phyloP scores from a whole-genome alignment of 2,888 invertebrate species.

The Ganaspis brasiliensis region DNA sequence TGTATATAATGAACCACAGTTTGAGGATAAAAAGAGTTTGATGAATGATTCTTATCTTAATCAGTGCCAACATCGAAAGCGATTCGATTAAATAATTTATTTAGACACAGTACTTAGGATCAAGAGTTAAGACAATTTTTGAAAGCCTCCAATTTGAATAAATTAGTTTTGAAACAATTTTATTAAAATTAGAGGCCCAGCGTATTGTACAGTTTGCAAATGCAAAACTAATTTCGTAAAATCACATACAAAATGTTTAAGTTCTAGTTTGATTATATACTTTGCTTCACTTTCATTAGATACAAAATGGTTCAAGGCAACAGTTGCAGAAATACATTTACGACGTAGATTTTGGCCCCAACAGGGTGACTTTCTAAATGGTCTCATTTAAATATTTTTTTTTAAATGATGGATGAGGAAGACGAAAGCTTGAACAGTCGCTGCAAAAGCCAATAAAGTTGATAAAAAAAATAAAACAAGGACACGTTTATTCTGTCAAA shows the following conservation, averaged over 20 bases:
- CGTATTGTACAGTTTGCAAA: neutral
- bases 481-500: neutral
- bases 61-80: conserved; percentile 48
- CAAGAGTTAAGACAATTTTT: neutral
- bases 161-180: neutral
- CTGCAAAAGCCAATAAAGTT: neutral
- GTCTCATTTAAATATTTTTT: conserved; percentile 35
- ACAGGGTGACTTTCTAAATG: conserved; percentile 38
- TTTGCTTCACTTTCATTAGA: conserved; percentile 36
- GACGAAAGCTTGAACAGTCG: conserved; percentile 17
- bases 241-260: neutral
- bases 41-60: conserved; percentile 8
- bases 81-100: conserved; percentile 23
- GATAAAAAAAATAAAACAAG: neutral
- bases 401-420: conserved; percentile 31
- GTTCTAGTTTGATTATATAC: conserved; percentile 8
- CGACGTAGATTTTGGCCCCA: conserved; percentile 36
- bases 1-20: neutral
- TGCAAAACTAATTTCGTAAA: conserved; percentile 12
- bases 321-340: conserved; percentile 36
- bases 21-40: neutral
- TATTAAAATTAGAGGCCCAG: conserved; percentile 26
- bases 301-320: conserved; percentile 38
- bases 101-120: conserved; percentile 10
- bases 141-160: conserved; percentile 8